phyloP scores from a whole-genome alignment of 2,888 invertebrate species.

The Caenorhabditis plicata region DNA sequence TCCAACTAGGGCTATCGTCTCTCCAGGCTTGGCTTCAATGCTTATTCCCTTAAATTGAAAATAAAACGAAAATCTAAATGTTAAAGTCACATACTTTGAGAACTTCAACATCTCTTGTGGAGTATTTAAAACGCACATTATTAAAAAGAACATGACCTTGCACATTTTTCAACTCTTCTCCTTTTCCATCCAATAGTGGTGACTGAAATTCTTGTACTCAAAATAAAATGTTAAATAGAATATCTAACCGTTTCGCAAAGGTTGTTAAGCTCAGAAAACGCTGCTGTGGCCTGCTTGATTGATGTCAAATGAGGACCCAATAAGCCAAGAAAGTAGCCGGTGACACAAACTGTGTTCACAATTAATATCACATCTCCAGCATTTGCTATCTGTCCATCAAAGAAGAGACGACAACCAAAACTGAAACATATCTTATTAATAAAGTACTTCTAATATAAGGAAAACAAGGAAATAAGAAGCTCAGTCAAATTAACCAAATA shows the following conservation, averaged over 20 bases:
- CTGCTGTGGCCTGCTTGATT: slow-evolving; percentile 19
- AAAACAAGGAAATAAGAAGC: no score
- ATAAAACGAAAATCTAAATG: no score
- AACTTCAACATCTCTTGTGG: slow-evolving; percentile 30
- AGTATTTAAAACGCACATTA: slow-evolving; percentile 54
- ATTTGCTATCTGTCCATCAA: slow-evolving; percentile 27
- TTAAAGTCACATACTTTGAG: slow-evolving; percentile 10
- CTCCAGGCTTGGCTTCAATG: slow-evolving; percentile 33
- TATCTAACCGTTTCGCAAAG: slow-evolving; percentile 4
- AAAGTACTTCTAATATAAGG: no score
- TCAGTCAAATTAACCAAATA: no score
- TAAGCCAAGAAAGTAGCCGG: slow-evolving; percentile 41
- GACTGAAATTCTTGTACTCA: background rate
- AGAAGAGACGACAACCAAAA: slow-evolving; percentile 32
- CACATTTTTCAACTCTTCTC: slow-evolving; percentile 8
- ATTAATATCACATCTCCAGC: slow-evolving; percentile 45
- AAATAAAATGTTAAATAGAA: background rate
- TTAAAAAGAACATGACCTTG: slow-evolving; percentile 48
- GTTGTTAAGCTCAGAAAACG: slow-evolving; percentile 13
- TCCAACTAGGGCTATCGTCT: slow-evolving; percentile 50
- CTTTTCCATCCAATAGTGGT: slow-evolving; percentile 14
- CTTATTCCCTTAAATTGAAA: slow-evolving; percentile 23
- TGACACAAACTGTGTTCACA: slow-evolving; percentile 39
- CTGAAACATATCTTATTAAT: slow-evolving; percentile 13
- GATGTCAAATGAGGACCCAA: slow-evolving; percentile 43